A percentile compares a stretch with the other conserved stretches of the same genome.
phyloP scores from a whole-genome alignment of 1,140 invertebrate genomes.

The Atta colombica region DNA sequence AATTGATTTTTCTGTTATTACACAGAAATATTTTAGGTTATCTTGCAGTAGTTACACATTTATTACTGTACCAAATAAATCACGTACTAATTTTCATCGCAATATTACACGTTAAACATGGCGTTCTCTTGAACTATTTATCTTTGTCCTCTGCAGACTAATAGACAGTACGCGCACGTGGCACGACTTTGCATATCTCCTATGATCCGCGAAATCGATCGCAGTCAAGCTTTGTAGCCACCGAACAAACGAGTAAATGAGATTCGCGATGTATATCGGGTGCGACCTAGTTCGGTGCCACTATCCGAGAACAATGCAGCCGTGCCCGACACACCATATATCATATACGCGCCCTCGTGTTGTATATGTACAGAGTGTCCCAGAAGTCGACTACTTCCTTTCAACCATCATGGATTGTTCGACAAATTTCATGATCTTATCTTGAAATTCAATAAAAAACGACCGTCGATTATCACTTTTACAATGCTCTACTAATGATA shows the following conservation, averaged over 20 bases:
- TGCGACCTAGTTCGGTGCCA: slow-evolving; percentile 64
- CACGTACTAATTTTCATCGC: slow-evolving; percentile 15
- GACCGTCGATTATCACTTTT: neutral
- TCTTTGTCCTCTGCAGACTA: slow-evolving; percentile 38
- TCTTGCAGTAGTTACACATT: neutral
- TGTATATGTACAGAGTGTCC: slow-evolving; percentile 43
- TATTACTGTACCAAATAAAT: slow-evolving; percentile 11
- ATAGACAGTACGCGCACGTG: slow-evolving; percentile 42
- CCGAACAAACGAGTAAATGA: slow-evolving; percentile 72
- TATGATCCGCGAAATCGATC: slow-evolving; percentile 68
- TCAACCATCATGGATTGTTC: neutral
- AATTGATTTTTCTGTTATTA: neutral
- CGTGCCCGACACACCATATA: slow-evolving; percentile 46
- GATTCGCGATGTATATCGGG: slow-evolving; percentile 69
- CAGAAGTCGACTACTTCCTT: slow-evolving; percentile 47
- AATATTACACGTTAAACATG: slow-evolving; percentile 1
- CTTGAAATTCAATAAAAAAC: neutral
- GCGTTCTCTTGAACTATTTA: slow-evolving; percentile 23
- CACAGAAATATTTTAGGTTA: neutral
- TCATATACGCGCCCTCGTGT: slow-evolving; percentile 38
- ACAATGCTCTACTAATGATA: neutral
- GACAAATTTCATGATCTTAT: slow-evolving; percentile 24
- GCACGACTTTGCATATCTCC: slow-evolving; percentile 61
- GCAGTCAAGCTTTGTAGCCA: slow-evolving; percentile 50
- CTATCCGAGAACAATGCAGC: slow-evolving; percentile 60